Evolutionary conservation across 1,140 invertebrate genomes (phyloP), one percentile per base, ranked within the genome.

Genomic region (Agraylea sexmaculata): DNA sequence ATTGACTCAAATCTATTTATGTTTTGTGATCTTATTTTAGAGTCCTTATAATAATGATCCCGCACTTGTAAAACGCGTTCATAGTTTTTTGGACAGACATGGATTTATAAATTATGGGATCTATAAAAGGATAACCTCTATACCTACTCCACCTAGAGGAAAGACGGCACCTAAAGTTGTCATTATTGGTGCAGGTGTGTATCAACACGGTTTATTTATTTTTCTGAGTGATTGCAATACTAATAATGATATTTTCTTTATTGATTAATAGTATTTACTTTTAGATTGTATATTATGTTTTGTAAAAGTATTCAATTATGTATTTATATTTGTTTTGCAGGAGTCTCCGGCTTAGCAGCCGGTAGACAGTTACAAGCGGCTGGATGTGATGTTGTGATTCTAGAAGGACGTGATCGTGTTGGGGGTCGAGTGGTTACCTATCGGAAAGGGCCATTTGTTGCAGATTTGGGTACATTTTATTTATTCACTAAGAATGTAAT

Each of bases 61-160:
- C 17, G 73, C 77, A 5, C 60, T 98, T 1, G 74, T 95, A 3
- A 73, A 78, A 53, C 71, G 92, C 50, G 76, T 93, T 35, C 89
- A 93, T 69, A 80, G 85, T 1, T 99, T 90, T 61, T 67, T 99
- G 6, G 88, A 98, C 55, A 72, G 95, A 42, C 89, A 97, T 66
- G 92, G 94, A 5, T 94, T 89, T 52, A 96, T 99, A 33, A 99
- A 99, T 67, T 99, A 93, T 75, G 95, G 95, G 1, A 80, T 97
- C 16, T 98, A 91, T 58, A 91, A 94, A 60, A 69, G 87, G 36
- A 55, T 88, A 2, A 87, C 85, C 55, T 72, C 80, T 7, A 68
- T 83, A 34, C 73, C 77, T 43, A 68, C 66, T 6, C 64, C 62
- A 29, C 53, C 58, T 13, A 68, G 66, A 56, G 61, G 57, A 33